Percentiles rank a stretch among this genome's conserved stretches.
phyloP scores from a whole-genome alignment of 2,797 vertebrate genomes.

The Schizopygopsis malacanthus region DNA sequence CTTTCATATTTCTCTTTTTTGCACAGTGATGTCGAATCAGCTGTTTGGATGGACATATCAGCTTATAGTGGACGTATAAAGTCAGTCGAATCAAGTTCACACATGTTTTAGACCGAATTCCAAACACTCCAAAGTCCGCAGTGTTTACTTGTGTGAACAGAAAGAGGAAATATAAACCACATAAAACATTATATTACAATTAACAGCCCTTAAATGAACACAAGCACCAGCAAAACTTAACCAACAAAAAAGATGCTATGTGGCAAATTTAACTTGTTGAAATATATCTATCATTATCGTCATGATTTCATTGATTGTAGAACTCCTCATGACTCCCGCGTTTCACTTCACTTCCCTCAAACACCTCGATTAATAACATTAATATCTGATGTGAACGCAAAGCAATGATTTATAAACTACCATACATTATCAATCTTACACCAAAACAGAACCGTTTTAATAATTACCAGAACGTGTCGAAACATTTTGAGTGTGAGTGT shows the following conservation, averaged over 20 bases:
- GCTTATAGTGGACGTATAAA: neutral
- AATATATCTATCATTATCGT: neutral
- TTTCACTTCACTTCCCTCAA: neutral
- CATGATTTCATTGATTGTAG: neutral
- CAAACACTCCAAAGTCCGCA: neutral
- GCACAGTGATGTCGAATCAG: neutral
- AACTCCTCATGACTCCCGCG: conserved; percentile 21
- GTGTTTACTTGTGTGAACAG: neutral
- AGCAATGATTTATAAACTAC: neutral
- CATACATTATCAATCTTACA: neutral
- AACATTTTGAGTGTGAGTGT: conserved; percentile 11
- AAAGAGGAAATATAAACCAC: neutral
- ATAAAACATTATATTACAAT: neutral
- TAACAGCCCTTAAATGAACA: neutral
- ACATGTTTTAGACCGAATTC: neutral
- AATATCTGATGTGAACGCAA: neutral
- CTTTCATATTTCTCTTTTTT: neutral
- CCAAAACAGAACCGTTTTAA: neutral
- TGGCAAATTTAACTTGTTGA: neutral
- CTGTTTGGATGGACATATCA: neutral
- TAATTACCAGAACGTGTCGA: conserved; percentile 17
- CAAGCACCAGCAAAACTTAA: neutral
- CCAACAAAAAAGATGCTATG: neutral
- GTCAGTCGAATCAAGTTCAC: neutral
- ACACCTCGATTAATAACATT: neutral